These are phyloP conservation scores for Cairina moschata DNA, from an alignment of 2,113 vertebrate genomes.

Conservation along the genomic window DNA sequence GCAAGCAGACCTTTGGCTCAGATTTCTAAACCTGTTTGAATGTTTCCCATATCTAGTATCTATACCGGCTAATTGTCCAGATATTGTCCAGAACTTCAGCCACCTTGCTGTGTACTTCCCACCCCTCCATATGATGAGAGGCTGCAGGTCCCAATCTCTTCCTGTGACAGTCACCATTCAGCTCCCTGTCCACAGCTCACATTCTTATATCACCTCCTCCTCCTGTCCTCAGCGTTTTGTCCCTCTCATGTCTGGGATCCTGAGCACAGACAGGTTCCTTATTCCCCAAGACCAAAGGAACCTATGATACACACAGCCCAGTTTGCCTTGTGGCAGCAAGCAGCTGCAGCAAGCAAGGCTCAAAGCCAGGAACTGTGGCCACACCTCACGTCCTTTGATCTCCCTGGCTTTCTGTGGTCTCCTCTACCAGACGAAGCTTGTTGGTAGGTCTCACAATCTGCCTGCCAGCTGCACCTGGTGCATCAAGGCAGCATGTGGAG, in stretches of 20 bases:
- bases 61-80: neutral
- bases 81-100: neutral
- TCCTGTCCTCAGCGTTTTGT: neutral
- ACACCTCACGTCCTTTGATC: neutral
- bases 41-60: neutral
- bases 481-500: fast-evolving
- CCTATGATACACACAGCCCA: neutral
- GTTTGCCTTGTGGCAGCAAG: neutral
- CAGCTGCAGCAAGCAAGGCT: neutral
- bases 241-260: fast-evolving
- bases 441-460: neutral
- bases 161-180: fast-evolving
- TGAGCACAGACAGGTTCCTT: neutral
- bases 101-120: neutral
- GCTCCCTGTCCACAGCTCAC: fast-evolving
- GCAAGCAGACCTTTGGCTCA: neutral
- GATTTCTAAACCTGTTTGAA: neutral
- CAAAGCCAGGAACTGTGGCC: neutral
- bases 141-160: neutral
- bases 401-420: neutral
- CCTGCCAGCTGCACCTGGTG: slow-evolving; percentile 42
- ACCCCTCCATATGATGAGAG: fast-evolving
- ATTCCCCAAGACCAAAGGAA: neutral
- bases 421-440: neutral
- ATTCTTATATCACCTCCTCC: fast-evolving